Conservation (phyloP, 2,888 invertebrate species). For the Neoascia interrupta region DNA sequence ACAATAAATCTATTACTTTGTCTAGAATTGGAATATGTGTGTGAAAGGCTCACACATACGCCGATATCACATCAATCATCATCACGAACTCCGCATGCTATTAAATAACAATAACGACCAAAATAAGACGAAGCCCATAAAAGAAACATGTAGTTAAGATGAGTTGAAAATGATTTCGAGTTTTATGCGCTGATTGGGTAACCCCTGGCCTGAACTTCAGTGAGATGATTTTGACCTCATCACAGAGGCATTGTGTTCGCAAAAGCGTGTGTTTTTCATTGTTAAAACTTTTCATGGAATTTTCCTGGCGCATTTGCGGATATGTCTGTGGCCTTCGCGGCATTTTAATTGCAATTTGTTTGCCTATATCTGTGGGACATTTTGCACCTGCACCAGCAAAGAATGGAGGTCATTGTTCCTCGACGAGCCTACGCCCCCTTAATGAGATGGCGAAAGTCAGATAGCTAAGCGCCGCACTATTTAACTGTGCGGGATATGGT, state of each 20-base stretch:
- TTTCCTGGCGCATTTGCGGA: too few species aligned
- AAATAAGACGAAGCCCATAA: background rate
- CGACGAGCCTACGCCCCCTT: background rate
- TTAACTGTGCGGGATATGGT: conserved; percentile 1
- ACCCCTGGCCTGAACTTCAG: background rate
- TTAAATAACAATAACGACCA: conserved; percentile 25
- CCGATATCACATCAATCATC: conserved; percentile 23
- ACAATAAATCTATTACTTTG: too few species aligned
- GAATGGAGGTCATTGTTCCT: conserved; percentile 13
- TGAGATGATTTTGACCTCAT: conserved; percentile 4
- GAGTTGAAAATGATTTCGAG: background rate
- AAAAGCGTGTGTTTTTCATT: background rate
- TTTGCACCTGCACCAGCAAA: conserved; percentile 13
- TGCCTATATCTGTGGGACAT: background rate
- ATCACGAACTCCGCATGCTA: background rate
- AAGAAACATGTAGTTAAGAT: background rate
- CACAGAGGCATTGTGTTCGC: conserved; percentile 1
- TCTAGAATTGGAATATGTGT: too few species aligned
- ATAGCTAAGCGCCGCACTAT: conserved; percentile 40
- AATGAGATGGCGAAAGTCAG: conserved; percentile 47
- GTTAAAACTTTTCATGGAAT: too few species aligned
- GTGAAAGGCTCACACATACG: background rate
- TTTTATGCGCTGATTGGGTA: background rate
- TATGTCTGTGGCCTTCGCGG: conserved; percentile 1
- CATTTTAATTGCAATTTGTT: conserved; percentile 3